Percentiles rank a stretch among this genome's conserved stretches.
These are phyloP conservation scores for Piaya cayana DNA, from an alignment of 2,113 vertebrate species.

Conservation along the genomic window DNA sequence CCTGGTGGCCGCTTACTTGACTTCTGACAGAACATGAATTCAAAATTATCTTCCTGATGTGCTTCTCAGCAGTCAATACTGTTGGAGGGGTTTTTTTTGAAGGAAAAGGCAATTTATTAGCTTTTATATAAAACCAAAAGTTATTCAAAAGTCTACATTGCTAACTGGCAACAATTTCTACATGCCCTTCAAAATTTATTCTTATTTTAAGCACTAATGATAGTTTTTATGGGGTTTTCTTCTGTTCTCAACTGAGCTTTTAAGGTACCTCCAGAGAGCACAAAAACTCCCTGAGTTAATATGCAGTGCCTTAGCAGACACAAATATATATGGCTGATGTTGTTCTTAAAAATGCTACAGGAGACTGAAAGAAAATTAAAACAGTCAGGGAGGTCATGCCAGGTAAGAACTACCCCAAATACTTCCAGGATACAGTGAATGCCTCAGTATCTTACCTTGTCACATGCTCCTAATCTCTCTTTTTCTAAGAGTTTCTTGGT, in stretches of 20 bases:
- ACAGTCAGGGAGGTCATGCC: background rate
- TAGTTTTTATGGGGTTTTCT: background rate
- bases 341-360: background rate
- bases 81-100: background rate
- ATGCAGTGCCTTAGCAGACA: fast-evolving
- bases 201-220: background rate
- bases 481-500: conserved; percentile 90
- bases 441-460: conserved; percentile 71
- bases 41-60: background rate
- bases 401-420: background rate
- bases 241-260: background rate
- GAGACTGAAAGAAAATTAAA: background rate
- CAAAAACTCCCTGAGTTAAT: background rate
- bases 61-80: background rate
- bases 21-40: background rate
- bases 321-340: background rate
- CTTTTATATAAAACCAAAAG: background rate
- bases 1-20: fast-evolving
- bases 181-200: background rate
- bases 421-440: background rate
- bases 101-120: background rate
- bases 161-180: background rate
- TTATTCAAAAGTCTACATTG: background rate
- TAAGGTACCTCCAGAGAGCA: background rate
- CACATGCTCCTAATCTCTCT: conserved; percentile 79